phyloP scores from a whole-genome alignment of 2,888 invertebrate species.

The Drosophila peninsularis region DNA sequence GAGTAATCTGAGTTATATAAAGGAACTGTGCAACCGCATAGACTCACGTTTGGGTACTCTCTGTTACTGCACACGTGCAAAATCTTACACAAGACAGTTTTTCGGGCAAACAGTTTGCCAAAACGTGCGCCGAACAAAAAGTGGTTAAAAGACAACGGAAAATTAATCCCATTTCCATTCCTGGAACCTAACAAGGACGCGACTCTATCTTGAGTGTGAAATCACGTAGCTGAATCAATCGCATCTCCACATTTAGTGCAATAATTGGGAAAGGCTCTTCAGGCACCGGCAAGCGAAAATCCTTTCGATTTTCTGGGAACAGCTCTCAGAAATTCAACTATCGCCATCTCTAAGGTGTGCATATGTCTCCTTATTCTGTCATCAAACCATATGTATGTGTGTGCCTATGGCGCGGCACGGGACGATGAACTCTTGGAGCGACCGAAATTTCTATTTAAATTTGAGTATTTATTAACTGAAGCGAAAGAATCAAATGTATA shows the following conservation, averaged over 20 bases:
- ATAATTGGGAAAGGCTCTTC: slow-evolving; percentile 49
- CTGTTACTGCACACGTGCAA: slow-evolving; percentile 36
- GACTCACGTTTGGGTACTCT: slow-evolving; percentile 51
- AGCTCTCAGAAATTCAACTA: background rate
- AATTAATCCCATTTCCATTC: slow-evolving; percentile 56
- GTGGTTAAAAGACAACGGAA: slow-evolving; percentile 21
- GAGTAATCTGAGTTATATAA: slow-evolving; percentile 15
- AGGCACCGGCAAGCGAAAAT: slow-evolving; percentile 53
- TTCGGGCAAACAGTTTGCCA: slow-evolving; percentile 36
- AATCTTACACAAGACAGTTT: slow-evolving; percentile 23
- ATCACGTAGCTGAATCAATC: slow-evolving; percentile 57
- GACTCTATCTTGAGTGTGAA: slow-evolving; percentile 67
- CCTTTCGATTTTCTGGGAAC: slow-evolving; percentile 55
- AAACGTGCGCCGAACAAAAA: slow-evolving; percentile 64
- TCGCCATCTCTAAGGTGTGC: slow-evolving; percentile 7
- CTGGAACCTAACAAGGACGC: slow-evolving; percentile 45
- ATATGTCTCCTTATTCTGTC: background rate
- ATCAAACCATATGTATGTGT: slow-evolving; percentile 1
- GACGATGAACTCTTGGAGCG: slow-evolving; percentile 64
- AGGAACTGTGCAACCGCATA: slow-evolving; percentile 2
- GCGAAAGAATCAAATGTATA: slow-evolving; percentile 45
- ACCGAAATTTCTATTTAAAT: slow-evolving; percentile 67
- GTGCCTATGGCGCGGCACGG: slow-evolving; percentile 18
- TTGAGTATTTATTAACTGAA: slow-evolving; percentile 60
- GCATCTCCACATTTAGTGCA: slow-evolving; percentile 22